Base-by-base conservation (phyloP, 2,797 vertebrate genomes). In the Peromyscus eremicus region DNA sequence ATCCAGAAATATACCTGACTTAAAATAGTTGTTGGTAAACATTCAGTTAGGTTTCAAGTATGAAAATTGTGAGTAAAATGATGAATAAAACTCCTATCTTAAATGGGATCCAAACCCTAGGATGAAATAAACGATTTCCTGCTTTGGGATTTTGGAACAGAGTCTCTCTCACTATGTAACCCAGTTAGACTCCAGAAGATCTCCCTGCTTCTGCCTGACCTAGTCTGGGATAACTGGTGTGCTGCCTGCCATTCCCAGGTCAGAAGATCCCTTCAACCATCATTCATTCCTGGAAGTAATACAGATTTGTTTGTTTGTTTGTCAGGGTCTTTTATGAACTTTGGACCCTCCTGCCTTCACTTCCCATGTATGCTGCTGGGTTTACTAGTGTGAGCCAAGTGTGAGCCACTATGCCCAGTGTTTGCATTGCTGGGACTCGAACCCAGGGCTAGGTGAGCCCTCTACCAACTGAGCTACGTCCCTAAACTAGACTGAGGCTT, bases 61-160 rank as follows among this genome's bases (percentile, higher is more conserved):
- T 81, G 94, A 43, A 93, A 95, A 89, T 89, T 27, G 29, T 70
- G 40, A 97, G 46, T 27, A 76, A 88, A 86, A n/a, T 91, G 40
- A 40, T 87, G 40, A 55, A 19, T 91, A 95, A 68, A 81, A 92
- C 52, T 62, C 16, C 5, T 19, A 57, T 60, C 16, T 73, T 81
- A 55, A 81, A 34, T 90, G 43, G 43, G 73, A 29, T 62, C 19
- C 46, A 64, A 40, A 76, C 23, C 12, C 29, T 89, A 89, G 55
- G 76, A 73, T 23, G n/a, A 89, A 62, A 34, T 32, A 60, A 87
- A 73, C 14, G 5, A 29, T 57, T 40, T 73, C 49, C 23, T 71
- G 14, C 49, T 40, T 87, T 87, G 71, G 49, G n/a, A 71, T 76
- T n/a, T 76, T 89, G 57, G n/a, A 76, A 88, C 25, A 60, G 66